phyloP scores from a whole-genome alignment of 2,113 vertebrate species.

The Upupa epops region DNA sequence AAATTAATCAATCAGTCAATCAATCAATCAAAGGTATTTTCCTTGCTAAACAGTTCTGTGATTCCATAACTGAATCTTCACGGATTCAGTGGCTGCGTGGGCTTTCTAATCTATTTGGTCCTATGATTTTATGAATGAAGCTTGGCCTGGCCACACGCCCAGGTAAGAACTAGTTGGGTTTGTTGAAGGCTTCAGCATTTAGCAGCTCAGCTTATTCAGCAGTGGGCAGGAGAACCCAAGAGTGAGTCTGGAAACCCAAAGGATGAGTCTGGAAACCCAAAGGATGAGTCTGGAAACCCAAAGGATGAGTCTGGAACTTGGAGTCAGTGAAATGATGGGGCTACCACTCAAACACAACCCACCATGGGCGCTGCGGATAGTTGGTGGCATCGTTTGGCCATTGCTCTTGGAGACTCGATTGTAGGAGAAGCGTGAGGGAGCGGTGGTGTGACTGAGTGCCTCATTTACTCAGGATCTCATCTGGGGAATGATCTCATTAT shows the following conservation, averaged over 20 bases:
- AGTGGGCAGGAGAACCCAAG: neutral
- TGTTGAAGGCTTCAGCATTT: neutral
- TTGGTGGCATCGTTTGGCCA: neutral
- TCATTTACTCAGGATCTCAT: conserved; percentile 58
- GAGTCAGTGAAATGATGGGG: neutral
- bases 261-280: neutral
- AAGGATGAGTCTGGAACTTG: neutral
- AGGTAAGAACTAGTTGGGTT: neutral
- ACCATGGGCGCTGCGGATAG: neutral
- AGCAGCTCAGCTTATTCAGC: neutral
- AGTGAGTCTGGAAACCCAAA: neutral
- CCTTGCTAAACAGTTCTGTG: too few relatives aligned
- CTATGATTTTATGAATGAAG: too few relatives aligned
- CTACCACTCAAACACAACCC: neutral
- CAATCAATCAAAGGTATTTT: too few relatives aligned
- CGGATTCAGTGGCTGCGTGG: too few relatives aligned
- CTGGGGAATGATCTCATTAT: conserved; percentile 62
- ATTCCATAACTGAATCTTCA: too few relatives aligned
- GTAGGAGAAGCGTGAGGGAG: conserved; percentile 11
- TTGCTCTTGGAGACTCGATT: conserved; percentile 1
- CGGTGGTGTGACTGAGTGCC: conserved; percentile 41
- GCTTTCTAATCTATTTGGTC: too few relatives aligned
- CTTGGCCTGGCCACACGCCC: neutral
- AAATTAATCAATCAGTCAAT: too few relatives aligned
- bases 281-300: neutral